phyloP scores from a whole-genome alignment of 2,797 vertebrate genomes.

The Trematomus bernacchii region DNA sequence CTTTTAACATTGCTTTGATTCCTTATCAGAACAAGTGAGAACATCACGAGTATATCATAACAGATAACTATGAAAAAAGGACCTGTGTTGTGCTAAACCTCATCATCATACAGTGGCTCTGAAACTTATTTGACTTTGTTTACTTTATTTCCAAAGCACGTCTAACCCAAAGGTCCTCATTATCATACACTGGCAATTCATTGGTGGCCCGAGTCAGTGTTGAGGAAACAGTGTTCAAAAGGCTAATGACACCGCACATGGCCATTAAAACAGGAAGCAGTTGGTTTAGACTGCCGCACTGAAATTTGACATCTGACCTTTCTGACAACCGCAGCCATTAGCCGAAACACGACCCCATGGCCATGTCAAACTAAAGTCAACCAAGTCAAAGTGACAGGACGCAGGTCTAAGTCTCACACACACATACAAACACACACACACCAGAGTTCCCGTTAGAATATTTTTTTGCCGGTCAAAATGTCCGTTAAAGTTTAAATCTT shows the following conservation, averaged over 20 bases:
- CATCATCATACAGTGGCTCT: neutral
- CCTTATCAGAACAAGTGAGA: neutral
- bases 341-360: constrained; percentile 53
- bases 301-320: constrained; percentile 64
- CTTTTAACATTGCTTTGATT: neutral
- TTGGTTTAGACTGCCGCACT: constrained; percentile 40
- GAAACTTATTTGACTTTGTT: neutral
- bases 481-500: no score
- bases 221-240: constrained; percentile 43
- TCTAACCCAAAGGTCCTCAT: constrained; percentile 37
- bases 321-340: constrained; percentile 55
- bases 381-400: constrained; percentile 55
- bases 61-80: neutral
- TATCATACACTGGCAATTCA: constrained; percentile 36
- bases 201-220: constrained; percentile 10
- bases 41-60: neutral
- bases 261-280: constrained; percentile 63
- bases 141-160: neutral
- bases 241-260: constrained; percentile 30
- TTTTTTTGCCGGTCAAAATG: no score
- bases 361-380: constrained; percentile 40
- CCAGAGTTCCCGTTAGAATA: no score
- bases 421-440: neutral
- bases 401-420: constrained; percentile 39
- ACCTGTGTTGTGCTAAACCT: neutral